Evolutionary conservation across 2,113 vertebrate genomes (phyloP), one percentile per base, ranked within the genome.

Genomic region (Peromyscus californicus): DNA sequence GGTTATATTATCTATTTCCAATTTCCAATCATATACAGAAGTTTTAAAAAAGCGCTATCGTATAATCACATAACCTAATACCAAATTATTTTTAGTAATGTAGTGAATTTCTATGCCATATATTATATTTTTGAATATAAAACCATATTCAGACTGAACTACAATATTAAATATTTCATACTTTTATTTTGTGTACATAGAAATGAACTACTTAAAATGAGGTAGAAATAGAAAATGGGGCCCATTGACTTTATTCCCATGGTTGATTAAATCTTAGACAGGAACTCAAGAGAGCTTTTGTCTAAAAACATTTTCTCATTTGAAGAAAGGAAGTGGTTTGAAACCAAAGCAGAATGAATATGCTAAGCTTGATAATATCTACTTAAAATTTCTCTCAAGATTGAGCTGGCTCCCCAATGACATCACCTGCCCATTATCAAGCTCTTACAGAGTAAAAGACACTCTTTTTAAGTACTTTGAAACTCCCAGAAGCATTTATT

Each of bases 171-270:
- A 67, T 45, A 48, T 10, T 12, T 90, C 12, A 57, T 79, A 88
- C 13, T 36, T 85, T 39, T 16, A 9, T 8, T 3, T 88, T 92
- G 9, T 85, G 87, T 74, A 79, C 26, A 67, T 45, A 29, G n/a
- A 89, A 39, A 65, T 42, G 4, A 15, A 1, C 5, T 82, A 67
- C 72, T 92, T 80, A 65, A 57, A 65, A 92, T 42, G 9, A 87
- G 0, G 1, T 12, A 45, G 9, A 69, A 5, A 54, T 2, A 11
- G 4, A 6, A 61, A 61, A 78, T 5, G 3, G n/a, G n/a, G 0
- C 11, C 39, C 75, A 94, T 83, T 9, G 7, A 70, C 31, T 92
- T 93, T 78, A 16, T 94, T 91, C 33, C 51, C 1, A 91, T 70
- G 22, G 2, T 31, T 90, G 59, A 61, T 6, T 33, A 90, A 65